A percentile compares a stretch with the other conserved stretches of the same genome.
phyloP scores from a whole-genome alignment of 2,888 invertebrate species.

The Drosophila helvetica region DNA sequence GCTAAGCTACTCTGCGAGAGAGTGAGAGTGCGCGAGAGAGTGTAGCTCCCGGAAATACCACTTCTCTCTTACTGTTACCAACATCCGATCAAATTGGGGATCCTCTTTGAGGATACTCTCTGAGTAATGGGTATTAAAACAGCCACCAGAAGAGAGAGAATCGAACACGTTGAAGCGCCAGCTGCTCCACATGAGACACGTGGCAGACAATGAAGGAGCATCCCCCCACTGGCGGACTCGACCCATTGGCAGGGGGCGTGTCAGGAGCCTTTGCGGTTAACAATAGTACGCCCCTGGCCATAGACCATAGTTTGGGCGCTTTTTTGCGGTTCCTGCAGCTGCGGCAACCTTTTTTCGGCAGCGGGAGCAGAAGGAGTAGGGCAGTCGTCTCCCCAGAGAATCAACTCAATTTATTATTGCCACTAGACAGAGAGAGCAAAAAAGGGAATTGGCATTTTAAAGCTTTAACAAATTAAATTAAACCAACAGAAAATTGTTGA shows the following conservation, averaged over 20 bases:
- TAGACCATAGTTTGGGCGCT: conserved; percentile 66
- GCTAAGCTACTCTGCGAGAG: no score
- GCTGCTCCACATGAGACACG: conserved; percentile 54
- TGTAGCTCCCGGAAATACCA: no score
- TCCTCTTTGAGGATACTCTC: not conserved
- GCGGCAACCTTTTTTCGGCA: conserved; percentile 46
- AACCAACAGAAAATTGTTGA: conserved; percentile 58
- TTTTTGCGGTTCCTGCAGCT: conserved; percentile 70
- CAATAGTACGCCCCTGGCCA: conserved; percentile 63
- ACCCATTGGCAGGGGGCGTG: conserved; percentile 24
- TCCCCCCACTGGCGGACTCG: conserved; percentile 9
- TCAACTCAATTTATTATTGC: conserved; percentile 77
- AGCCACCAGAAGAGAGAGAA: conserved; percentile 23
- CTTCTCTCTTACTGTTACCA: no score
- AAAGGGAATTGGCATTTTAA: conserved; percentile 70
- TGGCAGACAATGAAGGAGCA: conserved; percentile 61
- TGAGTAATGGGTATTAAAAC: not conserved
- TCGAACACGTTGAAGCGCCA: conserved; percentile 63
- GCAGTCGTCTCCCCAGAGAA: conserved; percentile 59
- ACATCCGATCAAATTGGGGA: no score
- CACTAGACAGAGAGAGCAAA: conserved; percentile 49
- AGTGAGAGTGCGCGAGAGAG: no score
- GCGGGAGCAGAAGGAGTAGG: not conserved
- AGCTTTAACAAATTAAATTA: conserved; percentile 72
- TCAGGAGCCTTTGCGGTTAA: conserved; percentile 56